Conservation (phyloP, 2,113 vertebrate genomes). For the Archilochus colubris region DNA sequence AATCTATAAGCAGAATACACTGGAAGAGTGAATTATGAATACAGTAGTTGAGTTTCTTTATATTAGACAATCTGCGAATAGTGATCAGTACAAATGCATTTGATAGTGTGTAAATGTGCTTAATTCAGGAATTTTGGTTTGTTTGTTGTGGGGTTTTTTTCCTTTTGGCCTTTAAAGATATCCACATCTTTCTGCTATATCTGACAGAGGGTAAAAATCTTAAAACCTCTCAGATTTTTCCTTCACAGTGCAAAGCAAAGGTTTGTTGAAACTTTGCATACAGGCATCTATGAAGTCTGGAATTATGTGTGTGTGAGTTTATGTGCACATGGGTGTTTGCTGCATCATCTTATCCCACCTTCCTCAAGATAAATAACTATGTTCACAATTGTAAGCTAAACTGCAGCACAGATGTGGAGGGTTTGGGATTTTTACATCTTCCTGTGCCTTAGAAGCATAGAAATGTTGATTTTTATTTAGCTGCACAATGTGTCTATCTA, state of each 20-base stretch:
- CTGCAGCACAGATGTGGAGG: neutral
- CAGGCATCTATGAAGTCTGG: neutral
- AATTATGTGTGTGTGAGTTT: accelerated
- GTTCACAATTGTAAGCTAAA: neutral
- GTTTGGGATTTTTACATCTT: neutral
- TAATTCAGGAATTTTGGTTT: neutral
- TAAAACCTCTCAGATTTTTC: neutral
- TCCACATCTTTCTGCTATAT: neutral
- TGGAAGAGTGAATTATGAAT: neutral
- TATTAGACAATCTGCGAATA: neutral
- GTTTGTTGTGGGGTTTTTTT: neutral
- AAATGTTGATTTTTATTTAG: neutral
- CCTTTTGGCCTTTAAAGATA: neutral
- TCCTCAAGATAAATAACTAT: neutral
- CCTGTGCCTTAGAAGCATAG: neutral
- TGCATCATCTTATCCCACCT: neutral
- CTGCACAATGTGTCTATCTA: neutral
- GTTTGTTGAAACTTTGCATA: neutral
- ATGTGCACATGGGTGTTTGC: accelerated
- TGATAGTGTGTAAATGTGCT: neutral
- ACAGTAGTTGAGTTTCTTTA: neutral
- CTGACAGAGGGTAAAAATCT: neutral
- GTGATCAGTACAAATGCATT: neutral
- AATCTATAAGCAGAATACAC: neutral
- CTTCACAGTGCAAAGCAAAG: neutral